Evolutionary conservation across 1,140 invertebrate species (phyloP).

Genomic region (Ooceraea biroi): DNA sequence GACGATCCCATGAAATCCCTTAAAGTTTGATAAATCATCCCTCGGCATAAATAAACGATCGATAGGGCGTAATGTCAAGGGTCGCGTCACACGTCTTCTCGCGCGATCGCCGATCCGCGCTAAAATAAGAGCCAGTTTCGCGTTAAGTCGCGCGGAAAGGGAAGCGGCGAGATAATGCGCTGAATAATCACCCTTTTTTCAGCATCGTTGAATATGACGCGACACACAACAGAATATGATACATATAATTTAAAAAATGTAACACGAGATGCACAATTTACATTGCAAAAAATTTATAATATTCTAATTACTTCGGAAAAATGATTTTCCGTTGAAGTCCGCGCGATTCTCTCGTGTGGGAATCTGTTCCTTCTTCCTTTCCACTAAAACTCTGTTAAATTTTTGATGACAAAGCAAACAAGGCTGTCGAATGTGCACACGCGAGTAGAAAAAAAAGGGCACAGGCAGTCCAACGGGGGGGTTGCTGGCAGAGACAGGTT

Average conservation of each 20-base stretch:
- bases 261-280: too few relatives aligned
- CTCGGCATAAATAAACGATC: conserved; percentile 75
- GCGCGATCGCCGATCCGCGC: conserved; percentile 65
- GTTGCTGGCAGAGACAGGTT: conserved; percentile 62
- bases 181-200: not conserved
- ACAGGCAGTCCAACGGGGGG: not conserved
- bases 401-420: not conserved
- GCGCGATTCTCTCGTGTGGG: not conserved
- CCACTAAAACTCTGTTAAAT: not conserved
- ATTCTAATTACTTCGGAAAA: not conserved
- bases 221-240: too few relatives aligned
- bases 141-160: conserved; percentile 44
- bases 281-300: not conserved
- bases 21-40: conserved; percentile 71
- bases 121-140: conserved; percentile 69
- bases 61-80: conserved; percentile 75
- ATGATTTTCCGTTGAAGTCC: not conserved
- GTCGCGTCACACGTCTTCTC: conserved; percentile 62
- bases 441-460: conserved; percentile 42
- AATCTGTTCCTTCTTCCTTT: not conserved
- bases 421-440: conserved; percentile 31
- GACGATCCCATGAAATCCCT: conserved; percentile 11
- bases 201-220: conserved; percentile 9
- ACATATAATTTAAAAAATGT: too few relatives aligned
- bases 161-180: not conserved